phyloP scores from a whole-genome alignment of 2,113 vertebrate species.

The Melanerpes aurifrons region DNA sequence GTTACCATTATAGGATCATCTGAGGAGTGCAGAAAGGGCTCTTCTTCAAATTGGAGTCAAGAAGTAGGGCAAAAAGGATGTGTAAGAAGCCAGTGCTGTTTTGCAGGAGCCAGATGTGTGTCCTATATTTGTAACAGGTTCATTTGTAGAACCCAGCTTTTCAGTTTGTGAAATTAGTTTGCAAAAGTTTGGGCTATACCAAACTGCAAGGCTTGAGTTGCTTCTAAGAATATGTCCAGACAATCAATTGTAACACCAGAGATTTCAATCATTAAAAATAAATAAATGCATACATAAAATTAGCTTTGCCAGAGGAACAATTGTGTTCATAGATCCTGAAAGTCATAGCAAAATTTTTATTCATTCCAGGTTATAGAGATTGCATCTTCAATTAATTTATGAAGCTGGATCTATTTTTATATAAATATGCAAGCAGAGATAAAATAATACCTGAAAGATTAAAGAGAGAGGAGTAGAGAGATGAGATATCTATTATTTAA shows the following conservation, averaged over 20 bases:
- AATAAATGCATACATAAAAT: neutral
- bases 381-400: neutral
- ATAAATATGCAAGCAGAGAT: neutral
- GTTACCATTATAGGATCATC: neutral
- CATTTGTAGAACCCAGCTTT: neutral
- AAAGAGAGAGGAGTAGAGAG: neutral
- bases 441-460: neutral
- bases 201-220: neutral
- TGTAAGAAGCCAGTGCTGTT: neutral
- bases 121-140: neutral
- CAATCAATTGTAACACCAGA: neutral
- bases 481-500: slow-evolving; percentile 43
- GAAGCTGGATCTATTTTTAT: neutral
- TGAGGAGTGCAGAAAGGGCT: neutral
- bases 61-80: neutral
- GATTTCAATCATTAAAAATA: neutral
- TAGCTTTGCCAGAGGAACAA: neutral
- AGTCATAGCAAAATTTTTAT: neutral
- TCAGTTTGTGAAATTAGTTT: neutral
- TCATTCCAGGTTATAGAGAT: neutral
- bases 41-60: neutral
- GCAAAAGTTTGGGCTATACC: neutral
- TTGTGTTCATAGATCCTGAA: neutral
- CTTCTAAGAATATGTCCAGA: neutral
- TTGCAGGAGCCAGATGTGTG: neutral